phyloP scores from a whole-genome alignment of 2,888 invertebrate genomes.

The Cheilosia soror region DNA sequence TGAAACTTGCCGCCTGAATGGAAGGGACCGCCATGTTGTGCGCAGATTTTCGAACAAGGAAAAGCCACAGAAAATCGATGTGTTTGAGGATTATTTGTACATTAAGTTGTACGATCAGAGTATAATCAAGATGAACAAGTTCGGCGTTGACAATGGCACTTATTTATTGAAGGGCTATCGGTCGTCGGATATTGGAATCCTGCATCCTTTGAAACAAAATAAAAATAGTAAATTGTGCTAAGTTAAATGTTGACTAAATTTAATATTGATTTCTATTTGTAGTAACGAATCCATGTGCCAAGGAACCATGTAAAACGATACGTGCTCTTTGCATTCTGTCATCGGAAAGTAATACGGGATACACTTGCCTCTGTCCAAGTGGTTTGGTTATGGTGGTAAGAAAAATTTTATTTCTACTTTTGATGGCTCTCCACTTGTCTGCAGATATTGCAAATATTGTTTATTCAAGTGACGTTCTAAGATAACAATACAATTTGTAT shows the following conservation, averaged over 20 bases:
- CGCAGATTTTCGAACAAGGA: conserved; percentile 85
- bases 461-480: neutral
- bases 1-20: conserved; percentile 88
- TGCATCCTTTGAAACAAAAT: conserved; percentile 88
- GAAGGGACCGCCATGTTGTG: conserved; percentile 87
- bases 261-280: neutral
- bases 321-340: conserved; percentile 87
- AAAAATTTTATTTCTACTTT: neutral
- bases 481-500: neutral
- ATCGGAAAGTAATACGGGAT: conserved; percentile 82
- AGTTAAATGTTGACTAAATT: neutral
- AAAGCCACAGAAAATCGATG: conserved; percentile 89
- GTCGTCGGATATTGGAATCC: conserved; percentile 87
- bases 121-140: conserved; percentile 88
- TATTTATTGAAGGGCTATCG: conserved; percentile 86
- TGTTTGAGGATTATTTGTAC: conserved; percentile 89
- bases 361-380: conserved; percentile 86
- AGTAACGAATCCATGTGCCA: conserved; percentile 86
- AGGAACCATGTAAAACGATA: conserved; percentile 85
- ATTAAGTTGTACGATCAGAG: conserved; percentile 88
- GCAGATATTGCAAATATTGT: no score
- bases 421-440: no score
- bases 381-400: conserved; percentile 83
- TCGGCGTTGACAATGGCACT: conserved; percentile 86
- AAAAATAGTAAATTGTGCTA: conserved; percentile 82